Percentiles rank a stretch among this genome's conserved stretches.
Conservation (phyloP, 2,797 vertebrate genomes). For the Danio aesculapii region DNA sequence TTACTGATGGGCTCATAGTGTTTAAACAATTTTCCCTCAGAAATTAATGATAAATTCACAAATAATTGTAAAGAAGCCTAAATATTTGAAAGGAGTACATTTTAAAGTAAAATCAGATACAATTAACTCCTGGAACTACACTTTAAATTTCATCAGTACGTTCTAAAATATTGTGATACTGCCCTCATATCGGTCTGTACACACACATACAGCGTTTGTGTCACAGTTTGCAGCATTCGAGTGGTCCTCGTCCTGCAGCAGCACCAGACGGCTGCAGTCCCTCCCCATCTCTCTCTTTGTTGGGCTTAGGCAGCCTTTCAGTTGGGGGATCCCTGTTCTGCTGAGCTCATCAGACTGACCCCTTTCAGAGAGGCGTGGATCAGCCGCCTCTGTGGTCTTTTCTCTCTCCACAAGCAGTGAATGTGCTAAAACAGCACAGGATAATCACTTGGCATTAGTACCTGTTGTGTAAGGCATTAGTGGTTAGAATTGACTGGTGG, state of each 20-base stretch:
- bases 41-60: too few relatives aligned
- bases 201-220: neutral
- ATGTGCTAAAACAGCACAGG: slow-evolving; percentile 85
- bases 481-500: slow-evolving; percentile 78
- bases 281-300: slow-evolving; percentile 61
- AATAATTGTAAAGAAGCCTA: too few relatives aligned
- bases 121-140: too few relatives aligned
- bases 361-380: slow-evolving; percentile 76
- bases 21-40: too few relatives aligned
- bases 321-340: slow-evolving; percentile 75
- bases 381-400: slow-evolving; percentile 75
- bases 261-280: slow-evolving; percentile 59
- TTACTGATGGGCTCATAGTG: too few relatives aligned
- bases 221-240: slow-evolving; percentile 31
- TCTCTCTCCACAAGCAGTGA: slow-evolving; percentile 77
- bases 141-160: neutral
- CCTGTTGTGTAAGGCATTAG: slow-evolving; percentile 86
- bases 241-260: slow-evolving; percentile 35
- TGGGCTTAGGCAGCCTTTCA: slow-evolving; percentile 77
- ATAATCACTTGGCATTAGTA: slow-evolving; percentile 84
- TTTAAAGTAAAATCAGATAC: neutral
- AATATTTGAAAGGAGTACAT: neutral
- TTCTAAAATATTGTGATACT: neutral
- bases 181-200: too few relatives aligned
- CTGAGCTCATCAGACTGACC: slow-evolving; percentile 84